A percentile compares a stretch with the other conserved stretches of the same genome.
Conservation (phyloP, 2,113 vertebrate species). For the Lophotis ruficrista region DNA sequence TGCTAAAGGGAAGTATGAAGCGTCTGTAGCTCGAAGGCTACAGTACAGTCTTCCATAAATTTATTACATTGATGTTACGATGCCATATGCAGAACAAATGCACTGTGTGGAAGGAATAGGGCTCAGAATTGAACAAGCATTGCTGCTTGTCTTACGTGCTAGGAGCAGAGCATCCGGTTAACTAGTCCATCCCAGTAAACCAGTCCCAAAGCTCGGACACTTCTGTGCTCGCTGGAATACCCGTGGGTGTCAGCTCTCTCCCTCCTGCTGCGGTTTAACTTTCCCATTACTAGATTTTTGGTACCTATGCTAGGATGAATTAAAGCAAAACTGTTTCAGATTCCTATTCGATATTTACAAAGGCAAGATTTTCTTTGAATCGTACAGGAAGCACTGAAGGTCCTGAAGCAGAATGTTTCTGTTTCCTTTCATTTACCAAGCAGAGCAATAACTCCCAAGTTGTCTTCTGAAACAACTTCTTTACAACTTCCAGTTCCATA, state of each 20-base stretch:
- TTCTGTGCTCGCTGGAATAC: neutral
- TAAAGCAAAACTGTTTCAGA: neutral
- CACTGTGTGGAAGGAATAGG: constrained; percentile 58
- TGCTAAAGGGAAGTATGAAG: constrained; percentile 58
- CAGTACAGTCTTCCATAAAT: constrained; percentile 63
- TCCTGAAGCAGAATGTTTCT: neutral
- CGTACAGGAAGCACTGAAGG: neutral
- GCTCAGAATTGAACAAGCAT: constrained; percentile 16
- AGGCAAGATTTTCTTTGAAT: neutral
- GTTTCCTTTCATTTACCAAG: constrained; percentile 24
- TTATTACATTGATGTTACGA: constrained; percentile 38
- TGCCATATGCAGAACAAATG: constrained; percentile 65
- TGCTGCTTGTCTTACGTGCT: constrained; percentile 35
- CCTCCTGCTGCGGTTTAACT: neutral
- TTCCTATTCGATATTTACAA: neutral
- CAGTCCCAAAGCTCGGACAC: neutral
- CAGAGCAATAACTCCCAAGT: constrained; percentile 53
- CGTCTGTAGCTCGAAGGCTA: constrained; percentile 41
- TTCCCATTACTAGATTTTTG: neutral
- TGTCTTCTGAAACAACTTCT: neutral
- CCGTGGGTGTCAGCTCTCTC: neutral
- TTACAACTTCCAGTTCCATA: neutral
- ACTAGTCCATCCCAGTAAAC: neutral
- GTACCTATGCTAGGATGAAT: neutral
- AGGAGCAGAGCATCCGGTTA: constrained; percentile 1